A percentile compares a stretch with the other conserved stretches of the same genome.
These are phyloP conservation scores for Trichechus manatus DNA, from an alignment of 2,113 vertebrate species.

Conservation along the genomic window DNA sequence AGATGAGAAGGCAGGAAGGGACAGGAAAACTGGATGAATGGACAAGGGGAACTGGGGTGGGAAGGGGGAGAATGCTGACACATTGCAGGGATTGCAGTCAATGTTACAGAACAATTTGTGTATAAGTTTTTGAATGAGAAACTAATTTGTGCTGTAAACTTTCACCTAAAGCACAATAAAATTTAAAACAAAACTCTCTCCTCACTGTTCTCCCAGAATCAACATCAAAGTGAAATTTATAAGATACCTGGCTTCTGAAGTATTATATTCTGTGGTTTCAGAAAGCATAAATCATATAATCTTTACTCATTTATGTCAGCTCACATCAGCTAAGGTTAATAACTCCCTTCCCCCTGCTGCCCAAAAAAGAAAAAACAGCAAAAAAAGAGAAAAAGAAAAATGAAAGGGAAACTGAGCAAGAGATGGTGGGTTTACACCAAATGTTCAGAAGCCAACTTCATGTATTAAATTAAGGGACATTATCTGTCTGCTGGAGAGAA, in stretches of 20 bases:
- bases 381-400: constrained; percentile 3
- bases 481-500: neutral
- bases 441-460: neutral
- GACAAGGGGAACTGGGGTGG: no score
- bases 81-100: no score
- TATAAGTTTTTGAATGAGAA: no score
- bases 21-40: no score
- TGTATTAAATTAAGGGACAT: neutral
- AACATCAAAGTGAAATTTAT: neutral
- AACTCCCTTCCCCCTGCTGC: neutral
- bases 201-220: neutral
- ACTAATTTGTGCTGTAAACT: no score
- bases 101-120: no score
- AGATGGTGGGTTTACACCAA: neutral
- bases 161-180: no score
- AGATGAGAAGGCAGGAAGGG: no score
- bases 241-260: neutral
- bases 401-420: neutral
- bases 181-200: neutral
- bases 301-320: neutral
- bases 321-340: neutral
- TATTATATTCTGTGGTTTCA: neutral
- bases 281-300: constrained; percentile 7
- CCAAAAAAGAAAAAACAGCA: no score
- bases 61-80: no score